These are phyloP conservation scores for Enteromius paludinosus DNA, from an alignment of 2,797 vertebrate species.

Conservation along the genomic window DNA sequence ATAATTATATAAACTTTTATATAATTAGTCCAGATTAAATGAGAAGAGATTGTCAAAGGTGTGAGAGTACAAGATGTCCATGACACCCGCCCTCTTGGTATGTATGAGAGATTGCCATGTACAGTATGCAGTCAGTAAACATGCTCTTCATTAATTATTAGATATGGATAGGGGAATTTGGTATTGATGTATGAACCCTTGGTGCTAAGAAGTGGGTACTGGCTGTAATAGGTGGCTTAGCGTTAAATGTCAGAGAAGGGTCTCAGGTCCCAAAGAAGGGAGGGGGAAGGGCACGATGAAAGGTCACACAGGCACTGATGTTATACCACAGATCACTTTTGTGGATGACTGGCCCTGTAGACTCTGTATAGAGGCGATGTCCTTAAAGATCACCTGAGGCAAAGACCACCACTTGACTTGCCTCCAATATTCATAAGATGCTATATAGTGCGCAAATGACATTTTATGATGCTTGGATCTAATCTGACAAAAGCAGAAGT, in stretches of 20 bases:
- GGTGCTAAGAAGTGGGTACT: conserved; percentile 76
- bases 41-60: not conserved
- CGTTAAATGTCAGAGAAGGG: conserved; percentile 78
- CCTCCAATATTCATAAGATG: conserved; percentile 35
- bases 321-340: conserved; percentile 62
- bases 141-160: conserved; percentile 76
- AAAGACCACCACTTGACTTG: conserved; percentile 49
- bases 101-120: conserved; percentile 38
- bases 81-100: conserved; percentile 5
- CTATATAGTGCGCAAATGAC: conserved; percentile 39
- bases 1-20: not conserved
- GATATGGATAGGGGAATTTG: conserved; percentile 72
- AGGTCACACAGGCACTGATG: conserved; percentile 61
- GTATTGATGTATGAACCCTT: conserved; percentile 75
- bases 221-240: conserved; percentile 78
- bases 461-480: conserved; percentile 28
- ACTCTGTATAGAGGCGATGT: conserved; percentile 16
- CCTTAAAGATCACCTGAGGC: conserved; percentile 57
- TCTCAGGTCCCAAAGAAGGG: conserved; percentile 67
- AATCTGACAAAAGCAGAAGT: conserved; percentile 13
- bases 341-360: conserved; percentile 44
- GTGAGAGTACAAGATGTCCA: not conserved
- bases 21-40: conserved; percentile 7
- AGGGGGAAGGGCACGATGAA: conserved; percentile 59
- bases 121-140: conserved; percentile 45